Evolutionary conservation across 1,140 invertebrate species (phyloP), one percentile per base, ranked within the genome.

Genomic region (Brachionus koreanus): DNA sequence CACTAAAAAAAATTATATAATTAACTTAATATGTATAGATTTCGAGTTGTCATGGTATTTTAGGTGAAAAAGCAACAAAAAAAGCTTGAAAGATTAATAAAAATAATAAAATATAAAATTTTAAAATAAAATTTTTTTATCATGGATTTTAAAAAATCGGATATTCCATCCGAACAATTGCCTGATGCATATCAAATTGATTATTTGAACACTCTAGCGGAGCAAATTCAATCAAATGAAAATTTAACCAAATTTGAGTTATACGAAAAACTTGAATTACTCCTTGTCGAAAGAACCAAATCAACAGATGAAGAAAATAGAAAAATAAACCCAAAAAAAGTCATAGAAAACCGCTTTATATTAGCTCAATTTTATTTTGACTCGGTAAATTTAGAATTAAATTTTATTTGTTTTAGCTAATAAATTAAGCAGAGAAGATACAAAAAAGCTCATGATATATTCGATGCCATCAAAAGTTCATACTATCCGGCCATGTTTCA

Each of bases 311-410:
- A 79, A 16, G 1, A 61, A 16, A 46, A 46, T 16, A 74, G 25
- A 46, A 74, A 46, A 74, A 46, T 74, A 46, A 46, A 46, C n/a
- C 37, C 76, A 9, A 79, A 79, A 79, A 16, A 61, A 57, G 49
- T 61, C 9, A 37, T 61, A 37, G 49, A 65, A 23, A 65, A 79
- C 65, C 85, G 85, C 61, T 89, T 89, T 83, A 87, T 88, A 46
- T 84, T 88, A 1, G 87, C 85, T 57, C 84, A 88, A 29, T 85
- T 88, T 57, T 87, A 87, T 74, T 87, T 86, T 85, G 87, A 88
- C 74, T 85, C 87, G 85, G 87, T 88, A 77, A 63, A 37, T 19
- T 83, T 69, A 79, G 9, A 46, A 5, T 25, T 16, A n/a, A 43
- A 35, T n/a, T 69, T 75, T 57, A 1, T 69, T n/a, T 63, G 46